Evolutionary conservation across 2,113 vertebrate genomes (phyloP).

Genomic region (Condylura cristata): DNA sequence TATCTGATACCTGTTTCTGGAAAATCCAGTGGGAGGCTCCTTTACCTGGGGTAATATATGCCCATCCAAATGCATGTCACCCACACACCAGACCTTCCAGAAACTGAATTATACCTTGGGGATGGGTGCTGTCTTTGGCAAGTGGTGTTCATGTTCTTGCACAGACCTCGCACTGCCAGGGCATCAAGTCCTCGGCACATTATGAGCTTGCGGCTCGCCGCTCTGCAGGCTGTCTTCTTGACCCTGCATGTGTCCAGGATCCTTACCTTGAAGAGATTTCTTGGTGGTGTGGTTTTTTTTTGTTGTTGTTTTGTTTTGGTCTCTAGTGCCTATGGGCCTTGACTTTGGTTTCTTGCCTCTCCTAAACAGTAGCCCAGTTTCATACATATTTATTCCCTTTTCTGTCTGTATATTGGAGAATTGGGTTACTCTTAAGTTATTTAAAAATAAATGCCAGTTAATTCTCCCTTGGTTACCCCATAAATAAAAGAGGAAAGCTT

Average conservation of each 20-base stretch:
- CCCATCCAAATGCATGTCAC: background rate
- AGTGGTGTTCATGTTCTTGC: background rate
- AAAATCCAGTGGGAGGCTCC: background rate
- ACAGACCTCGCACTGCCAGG: background rate
- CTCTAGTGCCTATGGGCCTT: background rate
- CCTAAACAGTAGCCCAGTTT: background rate
- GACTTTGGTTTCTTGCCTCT: background rate
- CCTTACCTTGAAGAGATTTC: background rate
- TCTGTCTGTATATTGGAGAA: constrained; percentile 41
- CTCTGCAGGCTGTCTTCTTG: background rate
- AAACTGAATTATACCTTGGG: background rate
- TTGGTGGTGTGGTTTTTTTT: too few relatives aligned
- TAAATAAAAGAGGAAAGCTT: constrained; percentile 67
- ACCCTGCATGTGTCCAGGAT: fast-evolving
- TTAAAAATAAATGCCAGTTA: constrained; percentile 59
- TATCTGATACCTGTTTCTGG: background rate
- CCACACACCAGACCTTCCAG: background rate
- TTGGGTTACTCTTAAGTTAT: constrained; percentile 40
- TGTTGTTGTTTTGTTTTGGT: background rate
- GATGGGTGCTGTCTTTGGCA: background rate
- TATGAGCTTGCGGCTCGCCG: background rate
- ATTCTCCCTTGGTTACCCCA: background rate
- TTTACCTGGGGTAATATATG: background rate
- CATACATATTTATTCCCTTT: constrained; percentile 46
- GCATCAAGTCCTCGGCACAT: background rate